Percentiles rank a stretch among this genome's conserved stretches.
phyloP scores from a whole-genome alignment of 1,140 invertebrate species.

The Eulimnadia texana region DNA sequence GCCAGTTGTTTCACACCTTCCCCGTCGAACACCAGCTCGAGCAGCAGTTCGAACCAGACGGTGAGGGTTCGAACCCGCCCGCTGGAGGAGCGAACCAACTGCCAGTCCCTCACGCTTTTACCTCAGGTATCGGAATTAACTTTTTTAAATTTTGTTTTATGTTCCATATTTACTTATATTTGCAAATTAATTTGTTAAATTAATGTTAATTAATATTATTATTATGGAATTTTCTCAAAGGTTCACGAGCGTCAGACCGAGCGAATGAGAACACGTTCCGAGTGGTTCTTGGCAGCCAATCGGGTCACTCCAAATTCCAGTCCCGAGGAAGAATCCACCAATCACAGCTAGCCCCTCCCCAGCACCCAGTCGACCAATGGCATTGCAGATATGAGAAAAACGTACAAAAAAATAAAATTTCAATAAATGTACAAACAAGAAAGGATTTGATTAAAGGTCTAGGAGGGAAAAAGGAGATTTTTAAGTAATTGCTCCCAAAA shows the following conservation, averaged over 20 bases:
- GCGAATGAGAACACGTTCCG: constrained; percentile 79
- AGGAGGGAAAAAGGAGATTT: no score
- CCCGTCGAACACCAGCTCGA: not conserved
- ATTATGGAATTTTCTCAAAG: constrained; percentile 28
- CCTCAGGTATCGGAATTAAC: constrained; percentile 5
- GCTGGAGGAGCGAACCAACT: constrained; percentile 9
- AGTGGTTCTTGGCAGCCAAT: constrained; percentile 66
- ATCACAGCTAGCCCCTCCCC: not conserved
- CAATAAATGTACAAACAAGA: no score
- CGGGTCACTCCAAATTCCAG: not conserved
- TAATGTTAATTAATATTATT: not conserved
- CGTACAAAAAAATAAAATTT: no score
- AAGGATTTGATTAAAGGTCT: no score
- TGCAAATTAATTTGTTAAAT: no score
- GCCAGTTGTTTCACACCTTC: not conserved
- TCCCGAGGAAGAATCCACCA: not conserved
- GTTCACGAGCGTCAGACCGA: constrained; percentile 86
- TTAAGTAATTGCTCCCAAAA: no score
- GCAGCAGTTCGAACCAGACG: not conserved
- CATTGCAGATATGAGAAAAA: not conserved
- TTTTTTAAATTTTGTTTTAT: not conserved
- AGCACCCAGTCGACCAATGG: not conserved
- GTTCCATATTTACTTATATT: not conserved
- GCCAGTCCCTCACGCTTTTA: constrained; percentile 8
- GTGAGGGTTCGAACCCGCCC: not conserved